Evolutionary conservation across 2,797 vertebrate genomes (phyloP).

Genomic region (Phataginus tricuspis): DNA sequence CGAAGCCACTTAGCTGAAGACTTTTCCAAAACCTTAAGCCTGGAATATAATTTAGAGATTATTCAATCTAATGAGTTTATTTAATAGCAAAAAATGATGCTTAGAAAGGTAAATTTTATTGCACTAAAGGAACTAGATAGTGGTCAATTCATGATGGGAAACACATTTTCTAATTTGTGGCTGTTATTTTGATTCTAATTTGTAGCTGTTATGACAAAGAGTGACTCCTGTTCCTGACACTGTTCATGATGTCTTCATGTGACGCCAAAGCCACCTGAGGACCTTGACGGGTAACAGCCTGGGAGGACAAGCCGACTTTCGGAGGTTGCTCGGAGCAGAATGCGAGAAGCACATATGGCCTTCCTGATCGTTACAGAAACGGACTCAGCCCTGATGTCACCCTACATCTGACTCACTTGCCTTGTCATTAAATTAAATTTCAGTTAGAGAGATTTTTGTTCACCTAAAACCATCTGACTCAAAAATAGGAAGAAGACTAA

Average conservation of each 20-base stretch:
- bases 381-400: not conserved
- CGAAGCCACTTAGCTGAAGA: not conserved
- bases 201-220: not conserved
- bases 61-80: not conserved
- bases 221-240: not conserved
- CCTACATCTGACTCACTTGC: not conserved
- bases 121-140: not conserved
- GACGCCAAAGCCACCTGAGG: not conserved
- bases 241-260: not conserved
- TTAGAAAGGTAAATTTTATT: not conserved
- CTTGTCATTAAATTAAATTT: not conserved
- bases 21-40: not conserved
- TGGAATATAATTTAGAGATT: not conserved
- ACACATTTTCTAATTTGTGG: not conserved
- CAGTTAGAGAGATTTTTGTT: not conserved
- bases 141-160: not conserved
- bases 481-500: not conserved
- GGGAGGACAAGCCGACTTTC: not conserved
- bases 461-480: not conserved
- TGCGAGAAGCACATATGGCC: not conserved
- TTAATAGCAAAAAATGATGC: not conserved
- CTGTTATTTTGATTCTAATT: not conserved
- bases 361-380: not conserved
- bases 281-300: not conserved
- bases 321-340: not conserved